Evolutionary conservation across 2,113 vertebrate genomes (phyloP).

Genomic region (Syngnathus typhle): DNA sequence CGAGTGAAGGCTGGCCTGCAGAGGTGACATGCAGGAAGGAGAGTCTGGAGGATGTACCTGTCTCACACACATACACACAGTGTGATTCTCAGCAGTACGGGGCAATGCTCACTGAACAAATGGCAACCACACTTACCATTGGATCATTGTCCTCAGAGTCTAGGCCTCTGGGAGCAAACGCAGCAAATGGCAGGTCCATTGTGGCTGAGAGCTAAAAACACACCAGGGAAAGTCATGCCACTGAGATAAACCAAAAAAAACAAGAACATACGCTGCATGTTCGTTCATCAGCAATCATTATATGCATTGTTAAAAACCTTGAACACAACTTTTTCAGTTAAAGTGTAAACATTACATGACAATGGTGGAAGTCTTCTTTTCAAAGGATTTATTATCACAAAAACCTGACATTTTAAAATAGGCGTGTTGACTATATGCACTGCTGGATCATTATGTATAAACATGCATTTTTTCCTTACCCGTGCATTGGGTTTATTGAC

Average conservation of each 20-base stretch:
- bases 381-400: no score
- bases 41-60: conserved; percentile 90
- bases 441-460: not conserved
- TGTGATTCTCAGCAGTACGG: no score
- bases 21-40: conserved; percentile 79
- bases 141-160: conserved; percentile 87
- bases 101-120: not conserved
- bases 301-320: no score
- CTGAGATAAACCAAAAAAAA: not conserved
- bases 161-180: conserved; percentile 85
- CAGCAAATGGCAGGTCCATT: conserved; percentile 93
- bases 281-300: not conserved
- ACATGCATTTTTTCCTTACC: conserved; percentile 61
- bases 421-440: not conserved
- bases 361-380: no score
- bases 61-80: not conserved
- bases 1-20: conserved; percentile 88
- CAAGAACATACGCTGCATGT: not conserved
- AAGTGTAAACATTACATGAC: no score
- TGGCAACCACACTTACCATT: conserved; percentile 75
- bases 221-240: not conserved
- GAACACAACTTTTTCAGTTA: no score
- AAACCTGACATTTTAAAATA: no score
- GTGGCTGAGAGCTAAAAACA: conserved; percentile 80
- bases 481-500: conserved; percentile 91